Evolutionary conservation across 2,113 vertebrate species (phyloP), one percentile per base, ranked within the genome.

Genomic region (Mohoua ochrocephala): DNA sequence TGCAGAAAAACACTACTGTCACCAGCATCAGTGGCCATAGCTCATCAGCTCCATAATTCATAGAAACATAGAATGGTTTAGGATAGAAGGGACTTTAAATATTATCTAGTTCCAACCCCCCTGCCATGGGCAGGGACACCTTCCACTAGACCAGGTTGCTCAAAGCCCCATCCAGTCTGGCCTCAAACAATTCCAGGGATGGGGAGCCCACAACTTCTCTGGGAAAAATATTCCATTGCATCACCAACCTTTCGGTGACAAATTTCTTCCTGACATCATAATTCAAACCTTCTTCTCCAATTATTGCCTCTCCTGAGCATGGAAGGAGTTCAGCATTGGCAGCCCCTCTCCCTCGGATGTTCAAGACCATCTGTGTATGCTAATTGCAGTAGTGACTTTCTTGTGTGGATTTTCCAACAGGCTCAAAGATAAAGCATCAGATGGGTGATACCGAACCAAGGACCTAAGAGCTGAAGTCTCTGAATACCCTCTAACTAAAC

Each of bases 201-300:
- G 18, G 31, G 31, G 7, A 70, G 27, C 20, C 14, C 13, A 49
- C 14, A 63, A 9, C 16, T 1, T 33, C 56, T 84, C 49, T 33
- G 35, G 35, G 31, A 7, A 90, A 70, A 84, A 28, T 37, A 4
- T 70, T 84, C 31, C 41, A 27, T 13, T 27, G 21, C 35, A 41
- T 23, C 5, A 0, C 7, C 30, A 69, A 7, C 2, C 15, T 50
- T 47, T 24, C 56, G 44, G 64, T 20, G 49, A 56, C 6, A 2
- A 69, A 69, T 49, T 84, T 61, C 42, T 56, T 54, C 56, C 15
- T 37, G 56, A 37, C 12, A 53, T n/a, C 6, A 10, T 33, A 42
- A 73, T 41, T 80, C 28, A 79, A 87, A 64, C 7, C 8, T 73
- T 74, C 37, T 85, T 80, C 81, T 65, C 74, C 71, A 47, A 83